Base-by-base conservation (phyloP, 1,140 invertebrate genomes). In the Diachasmimorpha longicaudata region DNA sequence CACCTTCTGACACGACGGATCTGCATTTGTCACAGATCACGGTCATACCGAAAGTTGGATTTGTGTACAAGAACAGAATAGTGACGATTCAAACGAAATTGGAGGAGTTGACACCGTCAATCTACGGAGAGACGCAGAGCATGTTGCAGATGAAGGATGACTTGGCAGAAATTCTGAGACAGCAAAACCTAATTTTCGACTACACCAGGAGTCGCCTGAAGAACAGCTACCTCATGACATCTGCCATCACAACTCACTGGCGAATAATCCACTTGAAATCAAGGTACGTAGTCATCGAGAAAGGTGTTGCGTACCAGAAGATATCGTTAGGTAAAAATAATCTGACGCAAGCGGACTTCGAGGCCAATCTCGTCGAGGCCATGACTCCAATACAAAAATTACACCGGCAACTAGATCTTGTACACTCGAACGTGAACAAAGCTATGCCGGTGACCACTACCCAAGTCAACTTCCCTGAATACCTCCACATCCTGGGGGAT, bases 41-140 rank as follows among this genome's bases (percentile, higher is more conserved):
- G 3, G 76, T 79, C 8, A 75, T 87, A 42, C 83, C 85, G 8
- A 85, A 82, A 71, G 76, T 80, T 16, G 85, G 85, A 46, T 84
- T 86, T 37, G 13, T 86, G 0, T 70, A 75, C 42, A 72, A 58
- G 1, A 82, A 85, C 67, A 63, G 25, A 21, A 78, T 87, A 21
- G 74, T 84, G 9, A 77, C 78, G 66, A 58, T 87, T 6, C 70
- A 83, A 5, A 72, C 80, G 0, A 67, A 71, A 8, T 55, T 85
- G 13, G 76, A 9, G 0, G 73, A 81, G 19, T 23, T 79, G 6
- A 4, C 63, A 4, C 74, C 68, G 31, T 76, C 79, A 0, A 39
- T 78, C 37, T 67, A 81, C 44, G 48, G 75, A 10, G 77, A 82
- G 31, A 81, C 73, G 0, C 71, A 79, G 42, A 80, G 77, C 14